Conservation (phyloP, 2,888 invertebrate species). For the Rhaphigaster nebulosa region DNA sequence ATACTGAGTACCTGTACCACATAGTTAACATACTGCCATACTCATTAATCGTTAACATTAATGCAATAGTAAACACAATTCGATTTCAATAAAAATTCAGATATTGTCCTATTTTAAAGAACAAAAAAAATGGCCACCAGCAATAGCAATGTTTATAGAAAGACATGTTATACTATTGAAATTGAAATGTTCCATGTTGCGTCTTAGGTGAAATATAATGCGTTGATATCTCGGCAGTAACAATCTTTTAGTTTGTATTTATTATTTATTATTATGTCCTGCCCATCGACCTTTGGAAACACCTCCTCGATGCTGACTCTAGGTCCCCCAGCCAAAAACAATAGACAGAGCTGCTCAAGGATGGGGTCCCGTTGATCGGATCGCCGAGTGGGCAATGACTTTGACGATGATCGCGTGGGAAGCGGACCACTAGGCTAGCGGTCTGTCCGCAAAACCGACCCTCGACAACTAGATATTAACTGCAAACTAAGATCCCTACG, state of each 20-base stretch:
- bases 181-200: too few species aligned
- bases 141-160: too few species aligned
- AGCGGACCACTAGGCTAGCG: conserved; percentile 49
- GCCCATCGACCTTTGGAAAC: not conserved
- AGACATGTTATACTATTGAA: too few species aligned
- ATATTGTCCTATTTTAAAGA: too few species aligned
- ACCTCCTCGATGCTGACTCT: not conserved
- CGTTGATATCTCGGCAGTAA: not conserved
- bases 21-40: too few species aligned
- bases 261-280: not conserved
- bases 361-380: conserved; percentile 25
- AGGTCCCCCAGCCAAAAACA: not conserved
- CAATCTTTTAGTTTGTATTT: too few species aligned
- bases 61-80: too few species aligned
- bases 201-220: not conserved
- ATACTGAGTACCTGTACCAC: too few species aligned
- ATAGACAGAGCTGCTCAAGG: not conserved
- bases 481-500: conserved; percentile 9
- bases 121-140: too few species aligned
- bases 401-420: conserved; percentile 41
- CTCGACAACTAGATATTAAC: conserved; percentile 25
- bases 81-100: too few species aligned
- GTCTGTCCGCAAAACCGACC: conserved; percentile 27
- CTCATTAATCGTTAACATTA: too few species aligned
- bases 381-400: conserved; percentile 42